Conservation (phyloP, 2,888 invertebrate genomes). For the Tetranychus piercei region DNA sequence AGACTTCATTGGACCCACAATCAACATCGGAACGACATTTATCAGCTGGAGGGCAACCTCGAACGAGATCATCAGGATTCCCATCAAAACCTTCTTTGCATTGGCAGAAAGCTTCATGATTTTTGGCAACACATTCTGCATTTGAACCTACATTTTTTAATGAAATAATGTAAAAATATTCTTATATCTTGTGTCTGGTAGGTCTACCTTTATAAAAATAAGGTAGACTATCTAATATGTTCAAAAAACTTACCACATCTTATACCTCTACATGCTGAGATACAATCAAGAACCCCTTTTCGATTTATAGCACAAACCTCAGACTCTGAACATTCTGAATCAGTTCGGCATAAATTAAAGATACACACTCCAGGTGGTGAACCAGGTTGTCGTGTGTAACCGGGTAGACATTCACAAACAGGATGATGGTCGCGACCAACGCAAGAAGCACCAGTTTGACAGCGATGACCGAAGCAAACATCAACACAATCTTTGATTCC, state of each 20-base stretch:
- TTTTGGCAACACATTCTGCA: constrained; percentile 46
- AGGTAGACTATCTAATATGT: no score
- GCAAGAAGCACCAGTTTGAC: constrained; percentile 66
- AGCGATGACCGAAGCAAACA: constrained; percentile 51
- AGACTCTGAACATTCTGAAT: constrained; percentile 26
- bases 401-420: constrained; percentile 68
- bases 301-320: constrained; percentile 25
- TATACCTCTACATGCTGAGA: constrained; percentile 70
- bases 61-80: constrained; percentile 65
- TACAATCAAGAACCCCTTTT: constrained; percentile 47
- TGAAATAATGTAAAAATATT: no score
- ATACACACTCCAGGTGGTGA: constrained; percentile 17
- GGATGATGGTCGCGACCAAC: constrained; percentile 70
- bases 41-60: constrained; percentile 51
- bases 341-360: constrained; percentile 23
- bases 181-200: no score
- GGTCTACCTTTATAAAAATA: no score
- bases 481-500: constrained; percentile 35
- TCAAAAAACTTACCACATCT: no score
- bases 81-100: constrained; percentile 60
- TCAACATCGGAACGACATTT: constrained; percentile 51
- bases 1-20: constrained; percentile 50
- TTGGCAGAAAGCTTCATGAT: constrained; percentile 34
- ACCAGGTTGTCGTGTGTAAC: constrained; percentile 40
- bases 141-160: no score